phyloP scores from a whole-genome alignment of 37 sponge, comb jelly and placozoan genomes.

The Hexactinellida sp. region DNA sequence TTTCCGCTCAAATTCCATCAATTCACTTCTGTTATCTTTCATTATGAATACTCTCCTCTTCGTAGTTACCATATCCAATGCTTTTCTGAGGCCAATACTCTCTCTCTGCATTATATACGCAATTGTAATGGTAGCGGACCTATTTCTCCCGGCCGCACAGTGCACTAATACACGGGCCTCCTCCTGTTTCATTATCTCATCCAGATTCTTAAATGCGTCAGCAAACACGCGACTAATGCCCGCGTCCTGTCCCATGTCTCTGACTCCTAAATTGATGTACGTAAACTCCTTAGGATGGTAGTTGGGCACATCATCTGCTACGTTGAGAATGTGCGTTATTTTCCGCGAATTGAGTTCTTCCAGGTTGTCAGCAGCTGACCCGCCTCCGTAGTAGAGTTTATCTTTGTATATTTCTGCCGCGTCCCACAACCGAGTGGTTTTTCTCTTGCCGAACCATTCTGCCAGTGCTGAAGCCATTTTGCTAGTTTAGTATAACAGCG shows the following conservation, averaged over 20 bases:
- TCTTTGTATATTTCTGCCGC: not conserved
- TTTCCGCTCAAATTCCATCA: not conserved
- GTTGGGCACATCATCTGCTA: slow-evolving; percentile 15
- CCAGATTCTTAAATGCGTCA: not conserved
- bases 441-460: not conserved
- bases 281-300: slow-evolving; percentile 15
- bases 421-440: not conserved
- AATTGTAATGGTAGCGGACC: not conserved
- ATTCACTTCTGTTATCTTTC: not conserved
- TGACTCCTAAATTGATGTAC: not conserved
- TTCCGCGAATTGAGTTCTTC: not conserved
- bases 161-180: not conserved
- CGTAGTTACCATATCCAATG: not conserved
- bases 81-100: not conserved
- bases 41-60: not conserved
- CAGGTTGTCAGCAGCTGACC: not conserved
- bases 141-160: not conserved
- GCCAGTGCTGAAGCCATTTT: not conserved
- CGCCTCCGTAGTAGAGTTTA: slow-evolving; percentile 15
- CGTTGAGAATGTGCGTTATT: not conserved
- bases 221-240: slow-evolving; percentile 4
- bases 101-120: not conserved
- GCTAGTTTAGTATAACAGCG: no score
- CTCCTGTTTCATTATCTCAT: not conserved
- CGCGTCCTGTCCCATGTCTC: not conserved